These are phyloP conservation scores for Zaprionus ghesquierei DNA, from an alignment of 1,140 invertebrate genomes.

Conservation along the genomic window DNA sequence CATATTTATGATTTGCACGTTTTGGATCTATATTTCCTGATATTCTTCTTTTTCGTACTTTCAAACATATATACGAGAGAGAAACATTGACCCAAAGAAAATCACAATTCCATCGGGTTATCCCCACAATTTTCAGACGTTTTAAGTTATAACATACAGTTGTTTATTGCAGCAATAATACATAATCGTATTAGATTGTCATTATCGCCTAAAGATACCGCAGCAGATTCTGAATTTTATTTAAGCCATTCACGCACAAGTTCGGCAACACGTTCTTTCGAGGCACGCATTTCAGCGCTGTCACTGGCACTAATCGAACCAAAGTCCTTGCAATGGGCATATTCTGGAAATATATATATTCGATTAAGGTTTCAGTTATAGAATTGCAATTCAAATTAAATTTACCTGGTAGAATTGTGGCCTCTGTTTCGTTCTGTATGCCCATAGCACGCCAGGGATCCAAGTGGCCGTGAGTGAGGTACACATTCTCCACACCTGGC, in stretches of 20 bases:
- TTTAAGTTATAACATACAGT: background rate
- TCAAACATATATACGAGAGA: background rate
- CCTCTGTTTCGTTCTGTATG: slow-evolving; percentile 73
- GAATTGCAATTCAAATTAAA: background rate
- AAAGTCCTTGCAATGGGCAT: slow-evolving; percentile 88
- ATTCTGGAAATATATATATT: slow-evolving; percentile 82
- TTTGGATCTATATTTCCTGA: background rate
- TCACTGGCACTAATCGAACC: slow-evolving; percentile 83
- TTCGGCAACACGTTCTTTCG: slow-evolving; percentile 65
- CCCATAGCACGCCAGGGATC: slow-evolving; percentile 88
- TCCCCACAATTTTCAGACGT: background rate
- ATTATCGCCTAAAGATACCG: background rate
- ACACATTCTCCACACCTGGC: slow-evolving; percentile 85
- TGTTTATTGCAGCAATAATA: slow-evolving; percentile 10
- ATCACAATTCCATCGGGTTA: background rate
- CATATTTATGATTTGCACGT: slow-evolving; percentile 15
- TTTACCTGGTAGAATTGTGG: slow-evolving; percentile 70
- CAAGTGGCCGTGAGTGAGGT: slow-evolving; percentile 86
- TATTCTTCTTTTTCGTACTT: background rate
- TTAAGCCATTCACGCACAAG: slow-evolving; percentile 72
- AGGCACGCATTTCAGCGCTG: slow-evolving; percentile 82
- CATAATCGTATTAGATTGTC: background rate
- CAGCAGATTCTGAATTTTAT: slow-evolving; percentile 6
- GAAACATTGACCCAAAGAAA: background rate
- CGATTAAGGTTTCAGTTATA: background rate